These are phyloP conservation scores for Campoplex capitator DNA, from an alignment of 2,888 invertebrate species.

Conservation along the genomic window DNA sequence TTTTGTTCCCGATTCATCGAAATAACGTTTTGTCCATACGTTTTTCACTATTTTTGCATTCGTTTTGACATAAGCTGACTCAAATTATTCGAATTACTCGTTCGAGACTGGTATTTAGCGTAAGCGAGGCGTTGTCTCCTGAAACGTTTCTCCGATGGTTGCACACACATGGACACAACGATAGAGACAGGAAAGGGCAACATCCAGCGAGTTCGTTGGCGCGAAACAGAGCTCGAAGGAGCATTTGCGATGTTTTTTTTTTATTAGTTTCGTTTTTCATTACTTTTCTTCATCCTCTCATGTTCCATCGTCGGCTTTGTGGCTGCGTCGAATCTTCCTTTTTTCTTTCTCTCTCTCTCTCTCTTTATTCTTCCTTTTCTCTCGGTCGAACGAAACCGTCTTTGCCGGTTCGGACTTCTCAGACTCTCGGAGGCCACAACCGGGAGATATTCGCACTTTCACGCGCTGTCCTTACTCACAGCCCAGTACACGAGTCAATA, in stretches of 20 bases:
- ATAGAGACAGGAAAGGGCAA: not conserved
- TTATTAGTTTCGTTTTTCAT: not conserved
- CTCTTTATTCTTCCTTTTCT: conserved; percentile 13
- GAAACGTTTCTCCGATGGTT: conserved; percentile 52
- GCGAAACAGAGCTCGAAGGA: conserved; percentile 59
- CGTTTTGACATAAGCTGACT: not conserved
- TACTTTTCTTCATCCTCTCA: conserved; percentile 36
- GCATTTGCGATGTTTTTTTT: conserved; percentile 43
- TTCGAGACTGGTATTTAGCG: conserved; percentile 23
- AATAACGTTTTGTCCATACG: not conserved
- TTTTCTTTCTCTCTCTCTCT: conserved; percentile 2
- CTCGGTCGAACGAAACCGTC: conserved; percentile 2
- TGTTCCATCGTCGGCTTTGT: conserved; percentile 32
- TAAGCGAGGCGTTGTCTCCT: conserved; percentile 53
- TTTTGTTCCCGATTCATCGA: not conserved
- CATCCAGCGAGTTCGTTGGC: conserved; percentile 58
- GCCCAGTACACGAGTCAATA: conserved; percentile 40
- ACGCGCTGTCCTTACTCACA: conserved; percentile 51
- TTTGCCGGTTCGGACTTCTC: conserved; percentile 13
- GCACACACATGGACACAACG: conserved; percentile 10
- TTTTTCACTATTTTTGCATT: not conserved
- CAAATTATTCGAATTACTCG: conserved; percentile 47
- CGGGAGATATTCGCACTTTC: conserved; percentile 64
- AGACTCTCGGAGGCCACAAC: conserved; percentile 36
- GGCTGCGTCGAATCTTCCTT: conserved; percentile 9